Evolutionary conservation across 2,113 vertebrate species (phyloP).

Genomic region (Centropus unirufus): DNA sequence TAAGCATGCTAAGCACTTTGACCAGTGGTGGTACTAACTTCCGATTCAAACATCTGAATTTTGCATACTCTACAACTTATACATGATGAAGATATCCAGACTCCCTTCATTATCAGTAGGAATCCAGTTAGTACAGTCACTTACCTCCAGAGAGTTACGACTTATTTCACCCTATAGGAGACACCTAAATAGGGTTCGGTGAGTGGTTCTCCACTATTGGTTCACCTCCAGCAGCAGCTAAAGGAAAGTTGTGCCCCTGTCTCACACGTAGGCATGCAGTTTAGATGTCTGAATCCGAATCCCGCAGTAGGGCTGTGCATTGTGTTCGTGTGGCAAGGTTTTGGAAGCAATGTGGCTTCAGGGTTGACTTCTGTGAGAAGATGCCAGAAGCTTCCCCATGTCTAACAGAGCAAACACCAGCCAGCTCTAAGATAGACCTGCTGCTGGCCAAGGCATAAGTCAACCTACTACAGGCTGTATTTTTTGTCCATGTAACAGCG

Average conservation of each 20-base stretch:
- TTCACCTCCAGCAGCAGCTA: not conserved
- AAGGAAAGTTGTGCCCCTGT: not conserved
- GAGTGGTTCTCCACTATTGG: not conserved
- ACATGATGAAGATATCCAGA: not conserved
- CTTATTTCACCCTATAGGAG: not conserved
- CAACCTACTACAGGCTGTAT: no score
- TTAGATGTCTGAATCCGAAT: not conserved
- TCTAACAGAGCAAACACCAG: no score
- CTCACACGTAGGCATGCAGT: not conserved
- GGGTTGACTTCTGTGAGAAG: no score
- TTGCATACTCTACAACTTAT: not conserved
- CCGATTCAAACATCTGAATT: not conserved
- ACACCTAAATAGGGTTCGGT: not conserved
- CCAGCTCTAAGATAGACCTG: no score
- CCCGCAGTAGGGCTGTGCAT: not conserved
- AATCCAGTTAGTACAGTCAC: not conserved
- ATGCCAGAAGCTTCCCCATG: no score
- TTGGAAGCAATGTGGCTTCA: no score
- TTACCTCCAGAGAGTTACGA: not conserved
- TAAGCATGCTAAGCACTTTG: not conserved
- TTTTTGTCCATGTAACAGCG: no score
- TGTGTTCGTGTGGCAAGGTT: no score
- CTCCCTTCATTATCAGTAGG: not conserved
- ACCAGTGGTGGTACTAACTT: not conserved
- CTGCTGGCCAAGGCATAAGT: no score